Evolutionary conservation across 1,140 invertebrate species (phyloP).

Genomic region (Phymorhynchus buccinoides): DNA sequence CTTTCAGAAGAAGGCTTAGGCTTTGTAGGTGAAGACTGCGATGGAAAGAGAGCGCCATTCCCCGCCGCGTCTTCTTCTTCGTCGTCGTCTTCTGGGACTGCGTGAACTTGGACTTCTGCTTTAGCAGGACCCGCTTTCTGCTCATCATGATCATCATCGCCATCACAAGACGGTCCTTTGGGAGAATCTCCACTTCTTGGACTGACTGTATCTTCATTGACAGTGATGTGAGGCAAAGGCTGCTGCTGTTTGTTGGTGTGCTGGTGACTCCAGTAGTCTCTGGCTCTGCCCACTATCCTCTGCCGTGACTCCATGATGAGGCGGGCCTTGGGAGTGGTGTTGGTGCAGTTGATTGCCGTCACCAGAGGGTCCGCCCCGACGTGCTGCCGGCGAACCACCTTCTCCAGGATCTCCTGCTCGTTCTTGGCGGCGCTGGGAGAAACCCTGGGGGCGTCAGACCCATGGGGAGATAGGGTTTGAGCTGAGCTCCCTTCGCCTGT

Average conservation of each 20-base stretch:
- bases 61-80: too few relatives aligned
- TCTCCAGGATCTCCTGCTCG: conserved; percentile 33
- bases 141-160: neutral
- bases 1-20: neutral
- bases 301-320: conserved; percentile 36
- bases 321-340: conserved; percentile 21
- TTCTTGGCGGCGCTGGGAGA: neutral
- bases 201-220: neutral
- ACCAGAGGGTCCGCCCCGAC: conserved; percentile 22
- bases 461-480: neutral
- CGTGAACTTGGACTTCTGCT: neutral
- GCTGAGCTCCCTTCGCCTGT: neutral
- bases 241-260: neutral
- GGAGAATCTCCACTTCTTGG: neutral
- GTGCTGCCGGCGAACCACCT: conserved; percentile 18
- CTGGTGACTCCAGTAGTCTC: neutral
- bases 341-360: conserved; percentile 23
- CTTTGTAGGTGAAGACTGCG: neutral
- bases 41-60: too few relatives aligned
- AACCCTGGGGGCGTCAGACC: neutral
- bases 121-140: neutral
- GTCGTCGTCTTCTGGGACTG: neutral
- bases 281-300: conserved; percentile 14
- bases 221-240: conserved; percentile 28
- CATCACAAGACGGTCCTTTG: neutral